phyloP scores from a whole-genome alignment of 2,888 invertebrate species.

The Thereva unica region DNA sequence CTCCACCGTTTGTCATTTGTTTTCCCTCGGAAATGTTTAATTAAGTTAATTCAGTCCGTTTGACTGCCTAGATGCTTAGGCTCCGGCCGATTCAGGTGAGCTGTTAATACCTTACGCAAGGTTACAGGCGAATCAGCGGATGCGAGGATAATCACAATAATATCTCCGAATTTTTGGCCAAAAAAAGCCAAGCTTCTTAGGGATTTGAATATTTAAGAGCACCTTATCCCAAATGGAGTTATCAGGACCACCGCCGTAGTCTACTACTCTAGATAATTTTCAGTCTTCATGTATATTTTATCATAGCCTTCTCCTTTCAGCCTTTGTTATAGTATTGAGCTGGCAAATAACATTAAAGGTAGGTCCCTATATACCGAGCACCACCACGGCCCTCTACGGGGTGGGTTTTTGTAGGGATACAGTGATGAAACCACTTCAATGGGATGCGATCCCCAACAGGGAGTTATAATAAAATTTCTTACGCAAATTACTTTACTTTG shows the following conservation, averaged over 20 bases:
- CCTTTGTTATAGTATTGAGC: no score
- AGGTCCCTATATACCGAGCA: no score
- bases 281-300: no score
- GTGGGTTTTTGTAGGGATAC: no score
- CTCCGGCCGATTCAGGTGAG: neutral
- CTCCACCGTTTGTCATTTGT: constrained; percentile 28
- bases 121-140: neutral
- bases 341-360: no score
- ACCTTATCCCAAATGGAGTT: neutral
- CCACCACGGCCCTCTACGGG: no score
- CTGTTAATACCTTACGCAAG: constrained; percentile 3
- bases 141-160: constrained; percentile 7
- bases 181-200: neutral
- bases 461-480: no score
- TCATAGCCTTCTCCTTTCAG: no score
- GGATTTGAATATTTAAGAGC: constrained; percentile 21
- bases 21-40: constrained; percentile 23
- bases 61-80: neutral
- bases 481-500: no score
- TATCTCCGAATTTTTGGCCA: neutral
- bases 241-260: constrained; percentile 7
- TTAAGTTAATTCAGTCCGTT: constrained; percentile 29
- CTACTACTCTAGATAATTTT: no score
- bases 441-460: no score
- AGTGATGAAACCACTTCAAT: no score